Percentiles rank a stretch among this genome's conserved stretches.
Evolutionary conservation across 2,888 invertebrate genomes (phyloP).

Genomic region (Eumerus sabulonum): DNA sequence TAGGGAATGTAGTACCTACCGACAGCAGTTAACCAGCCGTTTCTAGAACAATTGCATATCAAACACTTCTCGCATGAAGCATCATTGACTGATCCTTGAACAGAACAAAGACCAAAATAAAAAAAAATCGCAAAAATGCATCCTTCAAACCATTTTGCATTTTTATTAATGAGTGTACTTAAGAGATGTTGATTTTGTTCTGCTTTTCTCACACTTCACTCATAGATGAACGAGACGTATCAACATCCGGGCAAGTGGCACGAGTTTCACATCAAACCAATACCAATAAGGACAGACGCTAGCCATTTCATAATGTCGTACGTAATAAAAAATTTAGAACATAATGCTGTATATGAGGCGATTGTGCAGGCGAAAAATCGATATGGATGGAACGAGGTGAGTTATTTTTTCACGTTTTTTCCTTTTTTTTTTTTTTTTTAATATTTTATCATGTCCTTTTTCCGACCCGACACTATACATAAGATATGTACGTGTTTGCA

Average conservation of each 20-base stretch:
- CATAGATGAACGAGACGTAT: conserved; percentile 87
- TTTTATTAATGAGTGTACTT: conserved; percentile 58
- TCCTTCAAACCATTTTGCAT: conserved; percentile 28
- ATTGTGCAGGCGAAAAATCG: conserved; percentile 87
- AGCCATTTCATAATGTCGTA: conserved; percentile 82
- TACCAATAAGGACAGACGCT: conserved; percentile 76
- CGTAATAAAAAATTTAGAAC: conserved; percentile 83
- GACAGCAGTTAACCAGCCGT: conserved; percentile 54
- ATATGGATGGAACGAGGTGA: conserved; percentile 86
- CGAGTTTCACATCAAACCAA: conserved; percentile 80
- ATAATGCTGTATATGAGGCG: conserved; percentile 86
- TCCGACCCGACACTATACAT: neutral
- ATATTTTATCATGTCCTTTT: neutral
- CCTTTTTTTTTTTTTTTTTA: neutral
- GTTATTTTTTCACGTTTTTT: conserved; percentile 20
- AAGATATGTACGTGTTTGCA: conserved; percentile 34
- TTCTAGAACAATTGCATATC: conserved; percentile 53
- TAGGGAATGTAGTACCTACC: conserved; percentile 18
- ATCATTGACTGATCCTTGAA: conserved; percentile 62
- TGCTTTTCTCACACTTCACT: conserved; percentile 15
- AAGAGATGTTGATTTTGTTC: conserved; percentile 13
- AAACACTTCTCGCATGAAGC: conserved; percentile 59
- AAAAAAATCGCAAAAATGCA: neutral
- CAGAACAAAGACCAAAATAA: conserved; percentile 6
- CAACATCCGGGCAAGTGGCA: conserved; percentile 87